Evolutionary conservation across 2,797 vertebrate species (phyloP), one percentile per base, ranked within the genome.

Genomic region (Spea hammondii): DNA sequence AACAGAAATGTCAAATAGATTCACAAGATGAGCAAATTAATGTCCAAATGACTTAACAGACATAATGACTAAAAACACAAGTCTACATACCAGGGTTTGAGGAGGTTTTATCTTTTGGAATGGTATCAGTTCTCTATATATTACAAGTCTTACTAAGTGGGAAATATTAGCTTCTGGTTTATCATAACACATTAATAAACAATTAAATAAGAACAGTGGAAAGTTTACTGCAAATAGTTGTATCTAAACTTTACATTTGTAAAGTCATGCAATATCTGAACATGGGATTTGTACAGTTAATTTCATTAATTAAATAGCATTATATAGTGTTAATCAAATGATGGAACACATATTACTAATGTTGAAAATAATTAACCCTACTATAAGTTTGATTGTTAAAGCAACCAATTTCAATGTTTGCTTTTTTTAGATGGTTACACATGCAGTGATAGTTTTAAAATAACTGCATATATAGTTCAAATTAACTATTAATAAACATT

Each of bases 21-120:
- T 50, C 53, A 72, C 46, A 46, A 70, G 74, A 76, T 72, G 69
- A 72, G 76, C 59, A 81, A 53, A 72, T 65, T 70, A 80, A 66
- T 81, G 69, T 76, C 48, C 49, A 76, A 80, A 48, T 80, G 79
- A 80, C 68, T 80, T 80, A 76, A 47, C 73, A 80, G 62, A 59
- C 74, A 72, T 77, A 68, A 77, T 81, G 69, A 60, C 74, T 76
- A 77, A 66, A 72, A 62, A 72, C 74, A 81, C 79, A 81, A 59
- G 79, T 76, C 79, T 81, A 77, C 74, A 79, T 79, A 79, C 72
- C 78, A 79, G 66, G 49, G 54, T 74, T 54, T 70, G 72, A 59
- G 74, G 72, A 72, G 74, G 62, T 76, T 70, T 65, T 74, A 79
- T 79, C 57, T 60, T 60, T 44, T 47, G 62, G 68, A 76, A 72